phyloP scores from a whole-genome alignment of 2,797 vertebrate genomes.

The Phataginus tricuspis region DNA sequence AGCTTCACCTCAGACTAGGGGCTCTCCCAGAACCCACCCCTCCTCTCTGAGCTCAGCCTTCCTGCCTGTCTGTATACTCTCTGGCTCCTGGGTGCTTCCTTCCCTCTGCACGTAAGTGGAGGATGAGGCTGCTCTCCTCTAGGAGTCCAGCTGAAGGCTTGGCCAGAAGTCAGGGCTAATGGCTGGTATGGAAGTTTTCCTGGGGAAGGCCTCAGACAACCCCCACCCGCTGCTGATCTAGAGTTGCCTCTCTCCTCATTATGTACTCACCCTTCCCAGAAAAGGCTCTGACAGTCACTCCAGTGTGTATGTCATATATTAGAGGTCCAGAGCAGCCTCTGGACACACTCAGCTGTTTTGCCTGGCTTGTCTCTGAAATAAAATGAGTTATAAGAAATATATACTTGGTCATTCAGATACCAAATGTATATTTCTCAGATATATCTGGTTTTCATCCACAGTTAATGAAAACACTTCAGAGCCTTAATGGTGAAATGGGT shows the following conservation, averaged over 20 bases:
- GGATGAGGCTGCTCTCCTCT: not conserved
- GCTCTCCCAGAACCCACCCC: not conserved
- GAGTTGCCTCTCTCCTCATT: not conserved
- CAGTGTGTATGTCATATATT: not conserved
- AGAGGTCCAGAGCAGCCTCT: not conserved
- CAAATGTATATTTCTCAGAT: too few species aligned
- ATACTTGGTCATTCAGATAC: too few species aligned
- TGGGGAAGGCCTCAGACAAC: not conserved
- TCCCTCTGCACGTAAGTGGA: constrained; percentile 73
- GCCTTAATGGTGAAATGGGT: too few species aligned
- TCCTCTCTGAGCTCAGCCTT: constrained; percentile 62
- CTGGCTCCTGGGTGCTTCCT: constrained; percentile 66
- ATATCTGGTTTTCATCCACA: too few species aligned
- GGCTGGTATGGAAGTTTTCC: not conserved
- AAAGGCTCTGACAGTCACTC: not conserved
- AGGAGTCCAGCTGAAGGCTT: not conserved
- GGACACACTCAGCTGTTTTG: not conserved
- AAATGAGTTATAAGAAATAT: too few species aligned
- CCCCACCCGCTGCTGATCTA: not conserved
- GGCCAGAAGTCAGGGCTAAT: not conserved
- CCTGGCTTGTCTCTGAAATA: too few species aligned
- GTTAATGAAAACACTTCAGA: too few species aligned
- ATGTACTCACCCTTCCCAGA: not conserved
- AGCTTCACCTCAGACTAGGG: not conserved
- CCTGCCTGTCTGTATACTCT: constrained; percentile 63